Evolutionary conservation across 2,888 invertebrate species (phyloP), one percentile per base, ranked within the genome.

Genomic region (Hofmannophila pseudospretella): DNA sequence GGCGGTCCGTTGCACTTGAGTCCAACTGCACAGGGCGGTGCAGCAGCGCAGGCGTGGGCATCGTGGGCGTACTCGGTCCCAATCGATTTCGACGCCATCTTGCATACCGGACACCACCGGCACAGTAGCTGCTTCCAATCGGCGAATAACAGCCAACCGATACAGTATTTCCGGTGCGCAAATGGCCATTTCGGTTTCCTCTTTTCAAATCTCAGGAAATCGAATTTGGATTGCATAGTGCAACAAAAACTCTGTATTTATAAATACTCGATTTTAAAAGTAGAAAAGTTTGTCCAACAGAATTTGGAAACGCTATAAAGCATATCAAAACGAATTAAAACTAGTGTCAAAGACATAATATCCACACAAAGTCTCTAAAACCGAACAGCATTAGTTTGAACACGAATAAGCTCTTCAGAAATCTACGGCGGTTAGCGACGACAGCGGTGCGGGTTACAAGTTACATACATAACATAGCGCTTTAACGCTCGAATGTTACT

Each of bases 71-170:
- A 60, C 68, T 72, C 63, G 53, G 48, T 57, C 63, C 66, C 67
- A 70, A 80, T 82, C 77, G 82, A 81, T 80, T 56, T 68, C 65
- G 80, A 64, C 82, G 85, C 85, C 85, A 85, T 85, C 76, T 84
- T 84, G 79, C 61, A 59, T 45, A 59, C 60, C 57, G 67, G 68
- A 67, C 67, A 67, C 55, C 69, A 67, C 63, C 63, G 67, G 60
- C 63, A 54, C n/a, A n/a, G n/a, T n/a, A n/a, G n/a, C 50, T 58
- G 59, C 61, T 60, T 67, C 63, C 35, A 36, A 38, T 63, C 54
- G 45, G 46, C 49, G 47, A 50, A 53, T 56, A 53, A 53, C 49
- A 50, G 53, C 42, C 54, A 45, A 42, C 48, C 29, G 26, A 14
- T 27, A 16, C 26, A 26, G 35, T 13, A 30, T 36, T 32, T 27